Percentiles rank a stretch among this genome's conserved stretches.
Conservation (phyloP, 2,888 invertebrate genomes). For the Blastobasis adustella region DNA sequence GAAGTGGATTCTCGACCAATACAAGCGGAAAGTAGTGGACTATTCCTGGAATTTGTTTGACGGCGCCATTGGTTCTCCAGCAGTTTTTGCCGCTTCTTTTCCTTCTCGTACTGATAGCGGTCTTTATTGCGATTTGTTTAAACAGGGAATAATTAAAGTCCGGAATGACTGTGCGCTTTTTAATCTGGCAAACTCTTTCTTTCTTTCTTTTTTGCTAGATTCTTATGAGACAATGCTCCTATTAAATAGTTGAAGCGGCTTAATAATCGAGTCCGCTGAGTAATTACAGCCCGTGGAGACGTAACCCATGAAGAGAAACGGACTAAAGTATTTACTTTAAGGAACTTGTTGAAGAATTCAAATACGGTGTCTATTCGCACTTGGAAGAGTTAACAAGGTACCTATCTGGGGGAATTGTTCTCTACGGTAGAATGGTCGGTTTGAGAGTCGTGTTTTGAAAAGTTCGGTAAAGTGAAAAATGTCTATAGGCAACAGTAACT, state of each 20-base stretch:
- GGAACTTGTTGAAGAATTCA: not conserved
- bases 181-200: slow-evolving; percentile 44
- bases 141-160: slow-evolving; percentile 69
- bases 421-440: no score
- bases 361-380: no score
- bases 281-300: slow-evolving; percentile 39
- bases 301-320: no score
- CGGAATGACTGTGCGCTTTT: slow-evolving; percentile 53
- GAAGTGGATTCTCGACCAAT: slow-evolving; percentile 31
- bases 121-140: slow-evolving; percentile 67
- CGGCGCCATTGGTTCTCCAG: slow-evolving; percentile 38
- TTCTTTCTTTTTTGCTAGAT: not conserved
- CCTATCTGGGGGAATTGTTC: no score
- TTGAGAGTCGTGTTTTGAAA: no score
- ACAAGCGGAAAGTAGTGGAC: slow-evolving; percentile 36
- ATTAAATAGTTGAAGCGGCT: slow-evolving; percentile 59
- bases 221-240: slow-evolving; percentile 8
- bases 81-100: slow-evolving; percentile 42
- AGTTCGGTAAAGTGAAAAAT: no score
- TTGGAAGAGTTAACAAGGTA: no score
- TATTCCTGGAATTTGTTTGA: slow-evolving; percentile 51
- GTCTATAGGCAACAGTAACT: no score
- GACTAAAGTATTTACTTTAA: not conserved
- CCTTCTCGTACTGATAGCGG: slow-evolving; percentile 31
- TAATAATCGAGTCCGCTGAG: slow-evolving; percentile 60